Percentiles rank a stretch among this genome's conserved stretches.
phyloP scores from a whole-genome alignment of 1,140 invertebrate genomes.

The Maconellicoccus hirsutus region DNA sequence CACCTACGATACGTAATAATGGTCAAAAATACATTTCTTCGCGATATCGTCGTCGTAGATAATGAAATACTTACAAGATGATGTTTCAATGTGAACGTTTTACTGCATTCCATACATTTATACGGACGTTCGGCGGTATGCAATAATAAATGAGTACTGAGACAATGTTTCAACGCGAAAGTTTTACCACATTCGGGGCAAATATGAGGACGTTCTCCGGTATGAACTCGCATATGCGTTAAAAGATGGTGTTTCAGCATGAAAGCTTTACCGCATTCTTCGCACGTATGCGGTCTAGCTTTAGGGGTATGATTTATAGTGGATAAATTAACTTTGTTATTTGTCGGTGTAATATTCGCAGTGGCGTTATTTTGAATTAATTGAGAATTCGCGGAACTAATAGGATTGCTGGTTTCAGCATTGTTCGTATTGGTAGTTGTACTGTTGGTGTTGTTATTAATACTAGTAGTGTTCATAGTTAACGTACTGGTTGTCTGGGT shows the following conservation, averaged over 20 bases:
- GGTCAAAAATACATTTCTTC: background rate
- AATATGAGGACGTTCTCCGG: slow-evolving; percentile 64
- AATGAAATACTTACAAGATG: slow-evolving; percentile 30
- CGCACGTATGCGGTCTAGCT: slow-evolving; percentile 64
- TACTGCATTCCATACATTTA: slow-evolving; percentile 72
- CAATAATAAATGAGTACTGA: slow-evolving; percentile 61
- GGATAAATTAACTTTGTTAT: background rate
- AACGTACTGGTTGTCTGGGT: slow-evolving; percentile 18
- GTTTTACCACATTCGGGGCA: slow-evolving; percentile 75
- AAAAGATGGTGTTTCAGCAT: slow-evolving; percentile 68
- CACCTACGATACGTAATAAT: slow-evolving; percentile 29
- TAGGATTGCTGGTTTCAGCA: slow-evolving; percentile 22
- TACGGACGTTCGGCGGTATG: slow-evolving; percentile 71
- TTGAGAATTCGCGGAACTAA: slow-evolving; percentile 20
- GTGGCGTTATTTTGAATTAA: slow-evolving; percentile 13
- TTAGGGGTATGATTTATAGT: slow-evolving; percentile 35
- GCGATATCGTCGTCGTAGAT: background rate
- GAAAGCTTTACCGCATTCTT: slow-evolving; percentile 71
- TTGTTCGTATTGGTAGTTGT: slow-evolving; percentile 1
- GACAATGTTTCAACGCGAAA: slow-evolving; percentile 71
- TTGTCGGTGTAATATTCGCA: background rate
- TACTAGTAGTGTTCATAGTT: slow-evolving; percentile 25
- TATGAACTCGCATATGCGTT: slow-evolving; percentile 52
- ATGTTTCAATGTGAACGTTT: slow-evolving; percentile 66
- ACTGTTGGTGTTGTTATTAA: slow-evolving; percentile 24